A percentile compares a stretch with the other conserved stretches of the same genome.
phyloP scores from a whole-genome alignment of 1,140 invertebrate genomes.

The Proales similis region DNA sequence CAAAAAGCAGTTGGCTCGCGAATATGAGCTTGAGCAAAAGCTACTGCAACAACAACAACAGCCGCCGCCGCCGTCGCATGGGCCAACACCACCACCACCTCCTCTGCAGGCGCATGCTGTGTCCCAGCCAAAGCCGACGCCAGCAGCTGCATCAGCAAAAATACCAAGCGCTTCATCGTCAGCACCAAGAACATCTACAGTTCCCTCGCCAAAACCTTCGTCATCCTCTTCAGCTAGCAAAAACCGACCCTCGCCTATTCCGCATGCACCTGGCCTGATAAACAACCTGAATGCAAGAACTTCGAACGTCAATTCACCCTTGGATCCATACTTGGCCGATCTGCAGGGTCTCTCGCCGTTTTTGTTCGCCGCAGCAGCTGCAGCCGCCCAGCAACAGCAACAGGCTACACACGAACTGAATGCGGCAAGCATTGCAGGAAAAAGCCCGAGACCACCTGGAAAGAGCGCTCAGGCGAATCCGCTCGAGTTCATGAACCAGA shows the following conservation, averaged over 20 bases:
- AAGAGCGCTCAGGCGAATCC: not conserved
- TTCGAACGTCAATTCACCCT: too few relatives aligned
- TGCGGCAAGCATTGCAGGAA: not conserved
- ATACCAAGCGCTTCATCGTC: not conserved
- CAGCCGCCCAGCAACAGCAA: not conserved
- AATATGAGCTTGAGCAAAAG: constrained; percentile 18
- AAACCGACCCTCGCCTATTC: not conserved
- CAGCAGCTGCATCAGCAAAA: not conserved
- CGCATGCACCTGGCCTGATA: not conserved
- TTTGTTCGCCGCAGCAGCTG: constrained; percentile 31
- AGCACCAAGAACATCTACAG: not conserved
- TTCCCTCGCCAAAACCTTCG: not conserved
- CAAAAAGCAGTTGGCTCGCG: constrained; percentile 28
- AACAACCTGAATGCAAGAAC: too few relatives aligned
- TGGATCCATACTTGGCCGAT: too few relatives aligned
- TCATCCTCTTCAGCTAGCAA: not conserved
- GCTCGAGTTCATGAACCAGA: constrained; percentile 33
- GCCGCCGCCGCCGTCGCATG: not conserved
- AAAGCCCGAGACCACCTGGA: not conserved
- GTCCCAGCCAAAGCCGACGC: not conserved
- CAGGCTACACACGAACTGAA: not conserved
- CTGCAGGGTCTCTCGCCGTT: constrained; percentile 1
- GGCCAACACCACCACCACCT: not conserved
- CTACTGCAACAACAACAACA: constrained; percentile 9
- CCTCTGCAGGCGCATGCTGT: not conserved